Conservation (phyloP, 2,113 vertebrate species). For the Pollachius pollachius region DNA sequence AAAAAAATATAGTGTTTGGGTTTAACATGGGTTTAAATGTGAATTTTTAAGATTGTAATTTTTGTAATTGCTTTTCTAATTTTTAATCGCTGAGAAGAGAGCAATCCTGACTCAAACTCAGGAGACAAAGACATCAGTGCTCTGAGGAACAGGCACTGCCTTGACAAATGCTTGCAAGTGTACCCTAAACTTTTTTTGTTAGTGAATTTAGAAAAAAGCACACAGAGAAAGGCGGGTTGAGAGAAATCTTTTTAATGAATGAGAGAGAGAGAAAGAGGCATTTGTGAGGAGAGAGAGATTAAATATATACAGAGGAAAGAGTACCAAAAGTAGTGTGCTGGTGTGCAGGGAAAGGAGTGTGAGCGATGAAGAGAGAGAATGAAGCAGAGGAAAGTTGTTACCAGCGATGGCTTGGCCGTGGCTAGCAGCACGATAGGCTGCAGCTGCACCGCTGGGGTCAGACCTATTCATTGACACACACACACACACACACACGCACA, state of each 20-base stretch:
- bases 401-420: constrained; percentile 43
- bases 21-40: not conserved
- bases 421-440: constrained; percentile 46
- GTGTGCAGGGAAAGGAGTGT: not conserved
- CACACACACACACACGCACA: not conserved
- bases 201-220: not conserved
- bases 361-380: not conserved
- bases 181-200: too few species aligned
- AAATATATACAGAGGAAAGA: too few species aligned
- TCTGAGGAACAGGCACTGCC: too few species aligned
- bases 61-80: not conserved
- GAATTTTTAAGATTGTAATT: too few species aligned
- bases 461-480: not conserved
- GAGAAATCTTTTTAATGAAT: not conserved
- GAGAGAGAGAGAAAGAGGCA: not conserved
- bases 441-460: constrained; percentile 38
- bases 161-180: too few species aligned
- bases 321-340: too few species aligned
- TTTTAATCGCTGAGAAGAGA: too few species aligned
- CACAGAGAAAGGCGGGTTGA: too few species aligned
- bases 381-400: constrained; percentile 31
- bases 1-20: too few species aligned
- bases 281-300: not conserved
- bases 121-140: not conserved
- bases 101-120: too few species aligned